Evolutionary conservation across 2,113 vertebrate genomes (phyloP), one percentile per base, ranked within the genome.

Genomic region (Panthera leo): DNA sequence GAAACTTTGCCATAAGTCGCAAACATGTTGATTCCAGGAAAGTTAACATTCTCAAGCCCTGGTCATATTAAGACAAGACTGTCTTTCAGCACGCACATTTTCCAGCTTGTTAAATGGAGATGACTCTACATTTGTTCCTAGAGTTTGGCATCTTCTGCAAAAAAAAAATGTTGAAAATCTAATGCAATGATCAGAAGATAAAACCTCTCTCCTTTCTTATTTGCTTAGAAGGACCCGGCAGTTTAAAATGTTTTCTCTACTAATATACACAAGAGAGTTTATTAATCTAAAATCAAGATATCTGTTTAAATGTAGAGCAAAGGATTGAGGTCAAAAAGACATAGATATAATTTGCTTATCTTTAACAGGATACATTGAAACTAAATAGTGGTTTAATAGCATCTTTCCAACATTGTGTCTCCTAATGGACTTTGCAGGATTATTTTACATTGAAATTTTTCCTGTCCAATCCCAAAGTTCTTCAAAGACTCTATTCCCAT

Each of bases 401-500:
- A 99, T 98, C 97, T 98, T 96, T 98, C 97, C 97, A 97, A 94
- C 70, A 89, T 61, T 93, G 83, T 98, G 96, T 98, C 98, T 98
- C 97, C 98, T 98, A 98, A 98, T 97, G 97, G 80, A 61, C 29
- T 98, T 97, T 97, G 73, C n/a, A 96, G 89, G 95, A 97, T 98
- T 98, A 98, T 98, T 99, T 99, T 98, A 99, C 95, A 98, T 97
- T 97, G 96, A 98, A 98, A 97, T 97, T 98, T 99, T 99, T 99
- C 58, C 98, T 98, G 58, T 95, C 97, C 82, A 67, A 98, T 97
- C 99, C 99, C 97, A 99, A 99, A 99, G 98, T 97, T 95, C 92
- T 96, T 95, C 97, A 89, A 71, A 97, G 91, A 93, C 51, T 94
- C 27, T 84, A 39, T 91, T 80, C 29, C 36, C 48, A 96, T 79